A percentile compares a stretch with the other conserved stretches of the same genome.
These are phyloP conservation scores for Hystrix cristata DNA, from an alignment of 2,113 vertebrate genomes.

Conservation along the genomic window DNA sequence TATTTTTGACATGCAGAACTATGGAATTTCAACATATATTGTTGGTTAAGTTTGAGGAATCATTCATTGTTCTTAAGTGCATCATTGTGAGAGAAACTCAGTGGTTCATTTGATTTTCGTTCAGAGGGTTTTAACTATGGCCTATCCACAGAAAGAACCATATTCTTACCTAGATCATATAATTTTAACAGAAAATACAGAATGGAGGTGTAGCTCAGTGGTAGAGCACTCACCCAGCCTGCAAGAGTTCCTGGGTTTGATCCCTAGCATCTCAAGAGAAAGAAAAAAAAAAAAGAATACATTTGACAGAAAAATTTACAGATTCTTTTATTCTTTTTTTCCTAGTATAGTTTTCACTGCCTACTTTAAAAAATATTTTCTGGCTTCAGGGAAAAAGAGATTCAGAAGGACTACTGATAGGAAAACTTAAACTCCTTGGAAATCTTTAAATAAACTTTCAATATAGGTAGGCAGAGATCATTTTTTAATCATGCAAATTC, in stretches of 20 bases:
- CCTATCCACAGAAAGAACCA: not conserved
- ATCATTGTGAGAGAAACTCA: not conserved
- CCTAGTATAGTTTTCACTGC: not conserved
- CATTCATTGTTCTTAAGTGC: not conserved
- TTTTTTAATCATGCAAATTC: slow-evolving; percentile 71
- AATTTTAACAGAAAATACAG: slow-evolving; percentile 52
- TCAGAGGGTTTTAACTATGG: not conserved
- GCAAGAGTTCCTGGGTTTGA: not conserved
- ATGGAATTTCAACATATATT: no score
- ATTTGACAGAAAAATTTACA: slow-evolving; percentile 7
- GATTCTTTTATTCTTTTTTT: not conserved
- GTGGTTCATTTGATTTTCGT: not conserved
- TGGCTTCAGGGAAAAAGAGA: not conserved
- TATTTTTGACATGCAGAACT: not conserved
- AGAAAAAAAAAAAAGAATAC: not conserved
- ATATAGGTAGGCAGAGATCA: not conserved
- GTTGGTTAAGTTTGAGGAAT: not conserved
- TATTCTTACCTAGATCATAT: not conserved
- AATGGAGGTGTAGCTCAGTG: not conserved
- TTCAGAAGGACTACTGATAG: slow-evolving; percentile 5
- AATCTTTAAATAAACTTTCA: slow-evolving; percentile 52
- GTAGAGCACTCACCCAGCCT: not conserved
- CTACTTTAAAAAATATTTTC: slow-evolving; percentile 34
- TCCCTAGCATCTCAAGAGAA: not conserved
- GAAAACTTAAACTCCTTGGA: slow-evolving; percentile 45